Conservation (phyloP, 2,888 invertebrate genomes). For the Drosophila atroscutellata region DNA sequence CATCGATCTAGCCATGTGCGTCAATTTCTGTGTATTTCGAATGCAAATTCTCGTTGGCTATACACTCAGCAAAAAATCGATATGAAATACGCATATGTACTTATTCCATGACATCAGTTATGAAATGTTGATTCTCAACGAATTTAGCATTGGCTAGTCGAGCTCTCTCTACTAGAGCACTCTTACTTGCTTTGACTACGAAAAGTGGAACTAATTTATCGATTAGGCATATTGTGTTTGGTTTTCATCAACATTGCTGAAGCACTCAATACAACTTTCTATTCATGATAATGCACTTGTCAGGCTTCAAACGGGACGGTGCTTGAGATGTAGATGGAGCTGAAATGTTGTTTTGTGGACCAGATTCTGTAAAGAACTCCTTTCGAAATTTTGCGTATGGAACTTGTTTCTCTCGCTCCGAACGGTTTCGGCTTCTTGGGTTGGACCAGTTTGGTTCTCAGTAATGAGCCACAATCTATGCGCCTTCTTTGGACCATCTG, state of each 20-base stretch:
- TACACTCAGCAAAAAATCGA: too few species aligned
- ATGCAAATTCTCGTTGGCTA: too few species aligned
- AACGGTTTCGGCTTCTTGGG: not conserved
- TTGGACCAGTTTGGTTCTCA: not conserved
- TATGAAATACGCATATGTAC: not conserved
- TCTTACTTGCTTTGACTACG: not conserved
- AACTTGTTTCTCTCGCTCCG: not conserved
- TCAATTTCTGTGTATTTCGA: too few species aligned
- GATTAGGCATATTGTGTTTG: not conserved
- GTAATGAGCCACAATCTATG: not conserved
- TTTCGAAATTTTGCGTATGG: not conserved
- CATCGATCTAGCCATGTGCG: not conserved
- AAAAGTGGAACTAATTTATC: not conserved
- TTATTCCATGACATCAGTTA: not conserved
- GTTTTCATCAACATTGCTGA: not conserved
- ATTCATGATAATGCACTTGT: not conserved
- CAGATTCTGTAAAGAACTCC: not conserved
- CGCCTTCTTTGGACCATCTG: not conserved
- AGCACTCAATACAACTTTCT: not conserved
- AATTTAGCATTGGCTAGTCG: not conserved
- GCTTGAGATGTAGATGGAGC: not conserved
- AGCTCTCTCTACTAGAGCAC: not conserved
- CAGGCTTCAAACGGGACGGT: not conserved
- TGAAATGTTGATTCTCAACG: not conserved
- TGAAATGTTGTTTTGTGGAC: slow-evolving; percentile 23